phyloP scores from a whole-genome alignment of 2,113 vertebrate genomes.

The Melanocharis versteri region DNA sequence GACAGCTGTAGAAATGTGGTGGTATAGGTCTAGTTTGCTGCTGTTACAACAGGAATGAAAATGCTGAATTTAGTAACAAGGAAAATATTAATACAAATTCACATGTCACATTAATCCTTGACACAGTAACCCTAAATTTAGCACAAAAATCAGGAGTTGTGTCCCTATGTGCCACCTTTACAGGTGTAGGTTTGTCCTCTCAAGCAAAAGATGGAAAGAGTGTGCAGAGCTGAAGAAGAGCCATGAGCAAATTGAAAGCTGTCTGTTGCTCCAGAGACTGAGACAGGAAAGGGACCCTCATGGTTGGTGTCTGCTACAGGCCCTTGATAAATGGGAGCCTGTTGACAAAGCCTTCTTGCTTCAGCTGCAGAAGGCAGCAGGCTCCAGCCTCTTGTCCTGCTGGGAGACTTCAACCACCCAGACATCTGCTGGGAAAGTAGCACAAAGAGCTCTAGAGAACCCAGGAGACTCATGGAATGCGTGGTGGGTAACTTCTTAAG shows the following conservation, averaged over 20 bases:
- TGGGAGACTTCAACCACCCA: neutral
- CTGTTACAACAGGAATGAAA: neutral
- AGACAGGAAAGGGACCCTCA: neutral
- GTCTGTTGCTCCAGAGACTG: neutral
- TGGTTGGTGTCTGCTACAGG: neutral
- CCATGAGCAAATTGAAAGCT: neutral
- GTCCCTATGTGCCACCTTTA: neutral
- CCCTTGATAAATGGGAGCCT: fast-evolving
- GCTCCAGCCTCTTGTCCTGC: neutral
- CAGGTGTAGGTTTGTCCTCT: neutral
- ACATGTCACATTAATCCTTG: neutral
- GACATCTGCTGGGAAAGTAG: neutral
- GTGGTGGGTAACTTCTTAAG: neutral
- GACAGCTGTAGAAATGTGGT: neutral
- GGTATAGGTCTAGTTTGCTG: neutral
- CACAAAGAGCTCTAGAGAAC: neutral
- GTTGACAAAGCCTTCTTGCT: neutral
- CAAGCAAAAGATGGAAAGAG: neutral
- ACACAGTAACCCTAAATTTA: neutral
- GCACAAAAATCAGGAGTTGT: neutral
- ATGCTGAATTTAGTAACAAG: neutral
- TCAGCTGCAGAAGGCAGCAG: neutral
- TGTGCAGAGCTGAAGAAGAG: neutral
- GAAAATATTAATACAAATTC: neutral
- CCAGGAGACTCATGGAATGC: neutral